Conservation (phyloP, 2,888 invertebrate genomes). For the Xestoiulus laeticollis region DNA sequence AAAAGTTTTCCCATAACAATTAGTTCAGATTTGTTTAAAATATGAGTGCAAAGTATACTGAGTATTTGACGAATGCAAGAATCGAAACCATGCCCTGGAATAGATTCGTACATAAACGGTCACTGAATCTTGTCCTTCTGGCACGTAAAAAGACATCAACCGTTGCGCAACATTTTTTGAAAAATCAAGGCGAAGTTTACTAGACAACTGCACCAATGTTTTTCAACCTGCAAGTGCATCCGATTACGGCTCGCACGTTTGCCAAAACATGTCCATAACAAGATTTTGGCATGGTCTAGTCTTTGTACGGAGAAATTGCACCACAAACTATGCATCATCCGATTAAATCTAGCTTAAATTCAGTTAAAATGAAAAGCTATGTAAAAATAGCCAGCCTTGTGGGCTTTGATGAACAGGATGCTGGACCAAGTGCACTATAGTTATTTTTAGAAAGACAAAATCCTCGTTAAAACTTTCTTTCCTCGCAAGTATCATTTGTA, state of each 20-base stretch:
- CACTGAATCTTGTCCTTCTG: neutral
- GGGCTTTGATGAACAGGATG: constrained; percentile 2
- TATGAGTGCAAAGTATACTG: no score
- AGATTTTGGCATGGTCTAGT: neutral
- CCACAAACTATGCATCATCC: neutral
- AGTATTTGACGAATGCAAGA: no score
- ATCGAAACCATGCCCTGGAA: no score
- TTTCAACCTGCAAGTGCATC: neutral
- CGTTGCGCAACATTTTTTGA: neutral
- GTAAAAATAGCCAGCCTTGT: constrained; percentile 10
- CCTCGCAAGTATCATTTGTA: neutral
- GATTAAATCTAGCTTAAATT: neutral
- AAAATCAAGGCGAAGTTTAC: neutral
- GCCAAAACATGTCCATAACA: neutral
- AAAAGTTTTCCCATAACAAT: no score
- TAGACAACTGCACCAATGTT: neutral
- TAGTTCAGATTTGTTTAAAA: no score
- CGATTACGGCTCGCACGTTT: neutral
- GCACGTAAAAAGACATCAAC: neutral
- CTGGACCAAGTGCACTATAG: neutral
- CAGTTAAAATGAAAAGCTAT: neutral
- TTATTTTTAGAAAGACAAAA: neutral
- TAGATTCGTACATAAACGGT: no score
- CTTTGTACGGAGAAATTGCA: neutral
- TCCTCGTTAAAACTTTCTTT: neutral